A percentile compares a stretch with the other conserved stretches of the same genome.
phyloP scores from a whole-genome alignment of 1,140 invertebrate species.

The Atopsyche davidsoni region DNA sequence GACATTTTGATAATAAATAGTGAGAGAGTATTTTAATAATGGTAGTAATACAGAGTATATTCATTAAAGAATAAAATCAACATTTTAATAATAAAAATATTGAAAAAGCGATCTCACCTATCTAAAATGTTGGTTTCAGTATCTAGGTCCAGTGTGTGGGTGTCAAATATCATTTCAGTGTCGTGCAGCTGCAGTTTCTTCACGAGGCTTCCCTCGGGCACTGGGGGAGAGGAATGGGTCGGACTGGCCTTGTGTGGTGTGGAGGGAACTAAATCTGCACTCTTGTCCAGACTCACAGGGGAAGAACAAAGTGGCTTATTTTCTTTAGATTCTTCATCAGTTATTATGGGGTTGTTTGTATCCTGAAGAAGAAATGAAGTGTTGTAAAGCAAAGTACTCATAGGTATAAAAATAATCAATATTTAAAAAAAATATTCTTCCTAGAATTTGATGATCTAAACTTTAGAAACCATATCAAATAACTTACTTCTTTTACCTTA shows the following conservation, averaged over 20 bases:
- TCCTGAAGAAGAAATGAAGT: slow-evolving; percentile 34
- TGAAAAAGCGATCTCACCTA: slow-evolving; percentile 7
- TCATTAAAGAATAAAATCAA: not conserved
- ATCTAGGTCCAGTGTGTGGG: slow-evolving; percentile 18
- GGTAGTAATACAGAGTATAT: not conserved
- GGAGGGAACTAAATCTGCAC: no score
- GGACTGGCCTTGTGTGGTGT: no score
- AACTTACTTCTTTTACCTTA: no score
- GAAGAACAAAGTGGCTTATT: slow-evolving; percentile 46
- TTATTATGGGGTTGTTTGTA: slow-evolving; percentile 35
- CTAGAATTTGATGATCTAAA: no score
- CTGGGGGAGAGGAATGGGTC: slow-evolving; percentile 31
- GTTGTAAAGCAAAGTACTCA: no score
- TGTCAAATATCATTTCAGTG: slow-evolving; percentile 25
- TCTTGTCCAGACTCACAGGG: slow-evolving; percentile 33
- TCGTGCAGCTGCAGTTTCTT: slow-evolving; percentile 19
- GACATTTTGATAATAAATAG: no score
- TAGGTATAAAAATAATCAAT: no score
- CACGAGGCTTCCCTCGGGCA: slow-evolving; percentile 15
- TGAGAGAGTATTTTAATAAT: not conserved
- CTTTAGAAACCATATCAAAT: no score
- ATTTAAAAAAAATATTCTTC: no score
- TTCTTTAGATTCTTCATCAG: slow-evolving; percentile 51
- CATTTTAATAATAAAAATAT: not conserved
- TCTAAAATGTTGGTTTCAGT: slow-evolving; percentile 17